Evolutionary conservation across 2,113 vertebrate species (phyloP), one percentile per base, ranked within the genome.

Genomic region (Salminus brasiliensis): DNA sequence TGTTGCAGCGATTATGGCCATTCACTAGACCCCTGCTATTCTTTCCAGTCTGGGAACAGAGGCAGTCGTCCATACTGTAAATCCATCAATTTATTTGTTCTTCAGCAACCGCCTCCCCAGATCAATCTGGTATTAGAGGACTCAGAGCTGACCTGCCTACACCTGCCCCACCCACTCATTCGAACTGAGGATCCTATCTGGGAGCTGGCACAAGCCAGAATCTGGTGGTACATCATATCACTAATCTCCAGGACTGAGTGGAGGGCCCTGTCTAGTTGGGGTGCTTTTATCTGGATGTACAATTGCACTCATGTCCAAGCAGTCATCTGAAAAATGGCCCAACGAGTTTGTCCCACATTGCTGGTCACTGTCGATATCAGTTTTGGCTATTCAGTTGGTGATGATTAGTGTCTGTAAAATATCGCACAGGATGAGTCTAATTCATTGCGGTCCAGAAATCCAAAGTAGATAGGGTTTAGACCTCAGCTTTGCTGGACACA

Each of bases 141-240:
- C 84, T 89, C 91, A 87, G 90, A 93, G 93, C 92, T 92, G 2
- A 25, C 12, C n/a, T n/a, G n/a, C 47, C 18, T 15, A 21, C 21
- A 1, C 52, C 21, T 3, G 3, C 18, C 3, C 89, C 91, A 82
- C 87, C 60, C 76, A 82, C 86, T 83, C 57, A 59, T 9, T 4
- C 4, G 29, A 10, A 18, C 57, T 60, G 84, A 83, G 82, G 87
- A 79, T 85, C 83, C 85, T 87, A 87, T 88, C 77, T 81, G 78
- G 83, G 1, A 4, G 74, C 69, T 87, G 85, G 86, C 87, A 85
- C 84, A 78, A 86, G 85, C 81, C 36, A 69, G 29, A 67, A 59
- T 81, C 72, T 49, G 49, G 65, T 79, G 75, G 74, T 29, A 84
- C 89, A 85, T 84, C 84, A 85, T 85, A 92, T 91, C 86, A 84